phyloP scores from a whole-genome alignment of 1,140 invertebrate genomes.

The Lucilia sericata region DNA sequence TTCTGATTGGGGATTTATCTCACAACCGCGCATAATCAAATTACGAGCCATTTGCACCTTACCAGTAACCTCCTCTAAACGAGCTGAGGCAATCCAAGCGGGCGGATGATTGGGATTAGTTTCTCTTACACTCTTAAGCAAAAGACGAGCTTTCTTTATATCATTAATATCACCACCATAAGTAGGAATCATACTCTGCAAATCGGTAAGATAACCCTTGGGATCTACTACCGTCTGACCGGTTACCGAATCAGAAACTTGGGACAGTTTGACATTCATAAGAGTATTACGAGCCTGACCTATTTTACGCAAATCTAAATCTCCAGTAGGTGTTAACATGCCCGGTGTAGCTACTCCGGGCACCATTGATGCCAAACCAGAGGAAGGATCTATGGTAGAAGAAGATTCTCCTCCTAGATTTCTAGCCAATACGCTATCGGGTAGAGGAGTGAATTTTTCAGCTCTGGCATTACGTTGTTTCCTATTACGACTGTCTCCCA shows the following conservation, averaged over 20 bases:
- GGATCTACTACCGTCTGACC: constrained; percentile 99
- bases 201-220: constrained; percentile 98
- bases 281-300: constrained; percentile 99
- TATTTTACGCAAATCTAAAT: constrained; percentile 98
- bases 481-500: constrained; percentile 98
- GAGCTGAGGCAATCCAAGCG: constrained; percentile 99
- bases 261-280: constrained; percentile 99
- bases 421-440: constrained; percentile 94
- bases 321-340: constrained; percentile 82
- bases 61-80: constrained; percentile 98
- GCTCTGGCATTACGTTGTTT: constrained; percentile 94
- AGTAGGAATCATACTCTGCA: constrained; percentile 98
- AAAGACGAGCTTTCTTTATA: constrained; percentile 97
- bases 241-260: constrained; percentile 98
- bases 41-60: constrained; percentile 97
- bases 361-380: constrained; percentile 86
- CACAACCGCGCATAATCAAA: constrained; percentile 96
- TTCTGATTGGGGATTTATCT: constrained; percentile 96
- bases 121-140: constrained; percentile 97
- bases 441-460: constrained; percentile 97
- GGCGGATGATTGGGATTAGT: constrained; percentile 99
- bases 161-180: constrained; percentile 99
- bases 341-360: constrained; percentile 83
- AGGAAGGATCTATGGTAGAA: constrained; percentile 86
- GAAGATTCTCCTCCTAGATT: constrained; percentile 88